phyloP scores from a whole-genome alignment of 2,888 invertebrate genomes.

The Rhamnusium bicolor region DNA sequence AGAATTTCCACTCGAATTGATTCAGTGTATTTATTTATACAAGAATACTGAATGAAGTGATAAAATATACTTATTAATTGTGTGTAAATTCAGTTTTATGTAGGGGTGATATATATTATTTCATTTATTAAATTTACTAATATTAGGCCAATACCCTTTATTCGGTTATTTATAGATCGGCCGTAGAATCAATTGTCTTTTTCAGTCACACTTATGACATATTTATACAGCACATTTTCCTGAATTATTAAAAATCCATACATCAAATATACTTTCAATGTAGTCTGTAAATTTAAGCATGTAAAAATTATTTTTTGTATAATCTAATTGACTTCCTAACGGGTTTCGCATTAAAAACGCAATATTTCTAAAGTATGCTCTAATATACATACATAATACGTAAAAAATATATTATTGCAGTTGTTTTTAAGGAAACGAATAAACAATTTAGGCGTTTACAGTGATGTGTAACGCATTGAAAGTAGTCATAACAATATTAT shows the following conservation, averaged over 20 bases:
- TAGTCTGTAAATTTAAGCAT: too few species aligned
- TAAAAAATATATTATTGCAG: too few species aligned
- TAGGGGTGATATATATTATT: neutral
- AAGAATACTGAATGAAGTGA: neutral
- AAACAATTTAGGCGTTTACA: neutral
- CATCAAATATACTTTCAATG: too few species aligned
- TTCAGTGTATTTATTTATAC: neutral
- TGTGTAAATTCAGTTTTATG: neutral
- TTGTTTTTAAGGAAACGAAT: neutral
- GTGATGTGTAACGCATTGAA: neutral
- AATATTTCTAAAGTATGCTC: too few species aligned
- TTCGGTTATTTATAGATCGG: constrained; percentile 16
- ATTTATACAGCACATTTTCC: neutral
- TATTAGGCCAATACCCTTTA: constrained; percentile 20
- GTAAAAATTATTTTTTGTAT: too few species aligned
- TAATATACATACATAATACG: too few species aligned
- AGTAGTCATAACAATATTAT: neutral
- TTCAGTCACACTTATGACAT: neutral
- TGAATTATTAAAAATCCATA: too few species aligned
- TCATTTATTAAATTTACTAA: constrained; percentile 6
- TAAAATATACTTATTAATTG: neutral
- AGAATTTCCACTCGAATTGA: neutral
- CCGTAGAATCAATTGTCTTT: constrained; percentile 5
- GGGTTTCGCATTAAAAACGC: too few species aligned
- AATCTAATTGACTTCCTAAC: too few species aligned